Evolutionary conservation across 2,113 vertebrate genomes (phyloP).

Genomic region (Lagopus muta): DNA sequence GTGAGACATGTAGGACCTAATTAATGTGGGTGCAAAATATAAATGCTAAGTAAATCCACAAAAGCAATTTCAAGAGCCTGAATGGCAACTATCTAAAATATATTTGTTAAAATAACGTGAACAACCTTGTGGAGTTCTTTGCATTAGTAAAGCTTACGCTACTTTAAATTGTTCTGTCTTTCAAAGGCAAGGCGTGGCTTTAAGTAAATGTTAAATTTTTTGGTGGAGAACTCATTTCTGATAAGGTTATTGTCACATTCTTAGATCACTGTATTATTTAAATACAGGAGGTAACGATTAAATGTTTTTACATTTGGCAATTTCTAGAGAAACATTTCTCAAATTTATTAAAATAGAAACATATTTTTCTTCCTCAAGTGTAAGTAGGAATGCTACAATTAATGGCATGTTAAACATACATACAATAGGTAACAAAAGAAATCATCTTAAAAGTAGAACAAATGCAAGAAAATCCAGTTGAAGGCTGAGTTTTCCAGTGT

Average conservation of each 20-base stretch:
- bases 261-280: not conserved
- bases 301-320: not conserved
- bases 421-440: not conserved
- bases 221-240: not conserved
- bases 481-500: not conserved
- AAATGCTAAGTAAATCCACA: not conserved
- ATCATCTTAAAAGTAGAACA: not conserved
- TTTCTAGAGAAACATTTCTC: not conserved
- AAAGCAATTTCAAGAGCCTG: not conserved
- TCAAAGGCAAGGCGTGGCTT: conserved; percentile 9
- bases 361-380: not conserved
- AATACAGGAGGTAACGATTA: conserved; percentile 3
- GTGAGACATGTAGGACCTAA: not conserved
- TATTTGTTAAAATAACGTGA: conserved; percentile 17
- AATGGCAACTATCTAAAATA: not conserved
- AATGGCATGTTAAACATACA: not conserved
- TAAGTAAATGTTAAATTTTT: not conserved
- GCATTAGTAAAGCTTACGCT: not conserved
- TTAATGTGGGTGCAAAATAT: not conserved
- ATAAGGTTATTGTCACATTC: not conserved
- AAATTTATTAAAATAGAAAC: not conserved
- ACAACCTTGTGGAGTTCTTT: conserved; percentile 18
- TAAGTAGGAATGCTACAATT: not conserved
- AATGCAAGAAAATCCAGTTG: not conserved
- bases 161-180: not conserved